These are phyloP conservation scores for Lycopodina hypogea DNA, from an alignment of 37 sponge, comb jelly and placozoan genomes.

Conservation along the genomic window DNA sequence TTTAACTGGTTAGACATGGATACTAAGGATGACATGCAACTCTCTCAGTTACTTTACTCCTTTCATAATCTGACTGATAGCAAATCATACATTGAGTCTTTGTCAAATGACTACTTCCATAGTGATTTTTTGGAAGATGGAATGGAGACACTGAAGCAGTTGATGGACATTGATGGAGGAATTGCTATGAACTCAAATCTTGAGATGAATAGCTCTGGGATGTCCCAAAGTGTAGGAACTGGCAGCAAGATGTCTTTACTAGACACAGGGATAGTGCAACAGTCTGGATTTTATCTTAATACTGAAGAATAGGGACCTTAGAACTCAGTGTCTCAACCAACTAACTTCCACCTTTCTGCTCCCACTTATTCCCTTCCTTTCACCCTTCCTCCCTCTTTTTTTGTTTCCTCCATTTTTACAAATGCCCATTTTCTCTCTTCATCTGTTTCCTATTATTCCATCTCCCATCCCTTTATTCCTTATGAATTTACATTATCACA, in stretches of 20 bases:
- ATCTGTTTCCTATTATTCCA: no score
- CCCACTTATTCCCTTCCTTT: not conserved
- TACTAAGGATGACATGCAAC: not conserved
- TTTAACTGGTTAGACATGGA: constrained; percentile 62
- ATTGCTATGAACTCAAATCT: constrained; percentile 3
- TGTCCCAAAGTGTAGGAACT: not conserved
- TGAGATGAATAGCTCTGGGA: constrained; percentile 2
- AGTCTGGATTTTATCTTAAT: not conserved
- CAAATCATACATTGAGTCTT: constrained; percentile 44
- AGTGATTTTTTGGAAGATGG: constrained; percentile 36
- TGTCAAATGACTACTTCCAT: constrained; percentile 36
- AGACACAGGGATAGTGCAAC: not conserved
- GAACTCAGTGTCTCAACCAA: constrained; percentile 39
- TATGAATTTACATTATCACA: no score
- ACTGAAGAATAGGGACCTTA: constrained; percentile 17
- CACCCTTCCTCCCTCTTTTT: not conserved
- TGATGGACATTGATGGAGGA: not conserved
- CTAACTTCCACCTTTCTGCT: not conserved
- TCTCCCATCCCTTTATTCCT: no score
- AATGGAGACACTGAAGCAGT: not conserved
- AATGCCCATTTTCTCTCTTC: no score
- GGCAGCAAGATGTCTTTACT: not conserved
- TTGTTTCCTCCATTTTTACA: no score
- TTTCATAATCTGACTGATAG: not conserved
- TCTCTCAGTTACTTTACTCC: constrained; percentile 2